phyloP scores from a whole-genome alignment of 2,888 invertebrate species.

The Melieria omissa region DNA sequence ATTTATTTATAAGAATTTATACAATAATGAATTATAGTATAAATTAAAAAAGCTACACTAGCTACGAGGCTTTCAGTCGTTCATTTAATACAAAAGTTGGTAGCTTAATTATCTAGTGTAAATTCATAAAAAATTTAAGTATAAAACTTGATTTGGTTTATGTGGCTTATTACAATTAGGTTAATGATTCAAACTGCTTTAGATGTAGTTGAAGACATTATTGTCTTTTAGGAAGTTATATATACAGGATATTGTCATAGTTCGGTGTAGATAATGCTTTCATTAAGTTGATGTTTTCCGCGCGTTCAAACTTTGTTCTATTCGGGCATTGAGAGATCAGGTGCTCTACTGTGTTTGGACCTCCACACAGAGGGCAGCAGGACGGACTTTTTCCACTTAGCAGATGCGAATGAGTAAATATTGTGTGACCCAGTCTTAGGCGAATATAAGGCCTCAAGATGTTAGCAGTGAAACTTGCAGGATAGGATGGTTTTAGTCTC shows the following conservation, averaged over 20 bases:
- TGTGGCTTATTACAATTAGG: not conserved
- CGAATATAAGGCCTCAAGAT: not conserved
- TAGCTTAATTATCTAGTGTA: not conserved
- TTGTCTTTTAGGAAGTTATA: too few species aligned
- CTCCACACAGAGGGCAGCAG: constrained; percentile 5
- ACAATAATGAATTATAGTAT: constrained; percentile 14
- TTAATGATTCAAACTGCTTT: not conserved
- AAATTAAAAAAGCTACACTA: not conserved
- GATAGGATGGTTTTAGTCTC: not conserved
- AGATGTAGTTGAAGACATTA: too few species aligned
- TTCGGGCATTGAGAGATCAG: not conserved
- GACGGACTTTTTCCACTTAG: not conserved
- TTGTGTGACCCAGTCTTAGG: not conserved
- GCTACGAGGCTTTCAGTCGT: constrained; percentile 8
- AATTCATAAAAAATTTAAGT: not conserved
- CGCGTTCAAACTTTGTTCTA: not conserved
- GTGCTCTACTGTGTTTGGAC: not conserved
- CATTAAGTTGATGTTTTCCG: not conserved
- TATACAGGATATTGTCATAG: too few species aligned
- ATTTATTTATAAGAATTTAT: constrained; percentile 9
- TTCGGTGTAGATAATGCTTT: not conserved
- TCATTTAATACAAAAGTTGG: not conserved
- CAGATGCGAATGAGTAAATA: constrained; percentile 1
- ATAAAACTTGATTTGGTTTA: too few species aligned
- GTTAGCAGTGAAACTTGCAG: too few species aligned